Base-by-base conservation (phyloP, 1,140 invertebrate species). In the Thaumetopoea pityocampa region DNA sequence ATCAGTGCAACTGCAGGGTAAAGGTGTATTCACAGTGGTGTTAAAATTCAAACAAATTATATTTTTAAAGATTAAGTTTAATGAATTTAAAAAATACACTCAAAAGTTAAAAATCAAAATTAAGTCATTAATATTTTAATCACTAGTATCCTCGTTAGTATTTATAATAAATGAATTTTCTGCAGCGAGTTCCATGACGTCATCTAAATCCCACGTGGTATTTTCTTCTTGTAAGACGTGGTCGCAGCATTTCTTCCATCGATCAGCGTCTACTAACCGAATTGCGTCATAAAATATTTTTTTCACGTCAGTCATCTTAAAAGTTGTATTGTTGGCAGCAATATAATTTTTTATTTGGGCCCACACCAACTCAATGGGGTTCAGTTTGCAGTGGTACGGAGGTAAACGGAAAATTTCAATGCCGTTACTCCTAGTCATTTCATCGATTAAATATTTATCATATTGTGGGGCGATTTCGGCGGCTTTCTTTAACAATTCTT, bases 341-440 rank as follows among this genome's bases (percentile, higher is more conserved):
- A 68, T 62, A 28, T 54, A 51, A n/a, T 48, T 40, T 55, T 82
- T 81, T 4, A 77, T 40, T 81, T 82, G 0, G n/a, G n/a, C n/a
- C n/a, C n/a, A n/a, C n/a, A n/a, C n/a, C n/a, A n/a, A n/a, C n/a
- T n/a, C n/a, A n/a, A n/a, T n/a, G n/a, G n/a, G n/a, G n/a, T n/a
- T n/a, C n/a, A 73, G 36, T 27, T 81, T 60, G 26, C 47, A 57
- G 42, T 84, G 71, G 72, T n/a, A n/a, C n/a, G n/a, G n/a, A 17
- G 77, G 73, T 20, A 66, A 38, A 28, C 62, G 18, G 12, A 68
- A 29, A 33, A 55, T 41, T 9, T 17, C 50, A 44, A 56, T 35
- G 12, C 51, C 54, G 6, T 50, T 19, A 17, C 2, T 18, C 17
- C 40, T 36, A 9, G 50, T 26, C 10, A 61, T 29, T 11, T 51